Evolutionary conservation across 2,888 invertebrate species (phyloP).

Genomic region (Microplitis deprimator): DNA sequence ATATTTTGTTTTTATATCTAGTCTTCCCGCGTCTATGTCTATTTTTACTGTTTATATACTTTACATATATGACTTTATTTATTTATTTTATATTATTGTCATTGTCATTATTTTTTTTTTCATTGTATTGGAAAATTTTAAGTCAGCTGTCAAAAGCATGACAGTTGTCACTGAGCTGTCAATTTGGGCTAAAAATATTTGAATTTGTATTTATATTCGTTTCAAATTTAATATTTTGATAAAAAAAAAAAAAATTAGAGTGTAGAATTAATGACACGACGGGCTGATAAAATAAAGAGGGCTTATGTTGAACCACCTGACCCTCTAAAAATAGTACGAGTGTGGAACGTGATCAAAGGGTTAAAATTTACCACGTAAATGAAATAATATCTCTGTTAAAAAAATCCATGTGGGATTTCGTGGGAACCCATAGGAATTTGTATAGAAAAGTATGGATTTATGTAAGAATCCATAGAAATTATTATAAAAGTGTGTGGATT

Average conservation of each 20-base stretch:
- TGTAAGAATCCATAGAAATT: no score
- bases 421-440: no score
- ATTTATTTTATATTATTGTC: not conserved
- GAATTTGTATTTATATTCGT: not conserved
- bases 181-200: not conserved
- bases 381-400: slow-evolving; percentile 16
- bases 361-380: slow-evolving; percentile 30
- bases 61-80: not conserved
- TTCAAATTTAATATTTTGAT: no score
- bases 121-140: not conserved
- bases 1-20: slow-evolving; percentile 4
- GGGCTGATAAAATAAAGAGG: slow-evolving; percentile 38
- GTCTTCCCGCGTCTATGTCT: not conserved
- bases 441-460: no score
- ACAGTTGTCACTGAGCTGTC: not conserved
- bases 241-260: slow-evolving; percentile 4
- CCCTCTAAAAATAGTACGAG: slow-evolving; percentile 59
- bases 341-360: slow-evolving; percentile 47
- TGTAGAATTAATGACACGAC: slow-evolving; percentile 4
- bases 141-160: not conserved
- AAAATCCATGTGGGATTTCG: no score
- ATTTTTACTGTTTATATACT: not conserved
- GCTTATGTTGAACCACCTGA: slow-evolving; percentile 54
- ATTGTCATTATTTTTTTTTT: not conserved
- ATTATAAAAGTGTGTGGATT: no score